These are phyloP conservation scores for Cynaeus angustus DNA, from an alignment of 2,888 invertebrate genomes.

Conservation along the genomic window DNA sequence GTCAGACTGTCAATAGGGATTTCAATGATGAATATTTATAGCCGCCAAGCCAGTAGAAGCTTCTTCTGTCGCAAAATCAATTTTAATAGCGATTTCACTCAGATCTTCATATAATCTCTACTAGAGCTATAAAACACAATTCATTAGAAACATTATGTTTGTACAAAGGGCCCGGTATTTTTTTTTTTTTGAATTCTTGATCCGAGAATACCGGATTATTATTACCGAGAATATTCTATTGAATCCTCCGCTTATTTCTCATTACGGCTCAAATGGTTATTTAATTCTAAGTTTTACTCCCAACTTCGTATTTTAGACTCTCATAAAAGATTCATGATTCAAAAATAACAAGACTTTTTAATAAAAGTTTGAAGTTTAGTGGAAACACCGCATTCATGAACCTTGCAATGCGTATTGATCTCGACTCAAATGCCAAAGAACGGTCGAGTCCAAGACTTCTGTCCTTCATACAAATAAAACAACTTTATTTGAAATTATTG, in stretches of 20 bases:
- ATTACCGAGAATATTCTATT: background rate
- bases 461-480: slow-evolving; percentile 12
- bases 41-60: background rate
- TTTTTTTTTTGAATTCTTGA: too few species aligned
- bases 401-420: slow-evolving; percentile 35
- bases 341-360: slow-evolving; percentile 23
- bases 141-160: too few species aligned
- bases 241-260: background rate
- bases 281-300: slow-evolving; percentile 17
- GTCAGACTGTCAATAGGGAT: slow-evolving; percentile 16
- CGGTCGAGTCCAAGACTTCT: slow-evolving; percentile 26
- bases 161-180: too few species aligned
- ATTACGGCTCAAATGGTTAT: slow-evolving; percentile 2
- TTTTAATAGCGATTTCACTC: background rate
- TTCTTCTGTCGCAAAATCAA: background rate
- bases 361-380: slow-evolving; percentile 22
- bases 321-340: slow-evolving; percentile 38
- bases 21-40: slow-evolving; percentile 16
- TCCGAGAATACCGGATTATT: too few species aligned
- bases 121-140: too few species aligned
- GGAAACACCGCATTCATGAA: slow-evolving; percentile 19
- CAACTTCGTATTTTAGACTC: slow-evolving; percentile 10
- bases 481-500: background rate
- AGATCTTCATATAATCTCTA: background rate
- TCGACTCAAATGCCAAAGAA: slow-evolving; percentile 26